phyloP scores from a whole-genome alignment of 2,888 invertebrate species.

The Nomada hirtipes region DNA sequence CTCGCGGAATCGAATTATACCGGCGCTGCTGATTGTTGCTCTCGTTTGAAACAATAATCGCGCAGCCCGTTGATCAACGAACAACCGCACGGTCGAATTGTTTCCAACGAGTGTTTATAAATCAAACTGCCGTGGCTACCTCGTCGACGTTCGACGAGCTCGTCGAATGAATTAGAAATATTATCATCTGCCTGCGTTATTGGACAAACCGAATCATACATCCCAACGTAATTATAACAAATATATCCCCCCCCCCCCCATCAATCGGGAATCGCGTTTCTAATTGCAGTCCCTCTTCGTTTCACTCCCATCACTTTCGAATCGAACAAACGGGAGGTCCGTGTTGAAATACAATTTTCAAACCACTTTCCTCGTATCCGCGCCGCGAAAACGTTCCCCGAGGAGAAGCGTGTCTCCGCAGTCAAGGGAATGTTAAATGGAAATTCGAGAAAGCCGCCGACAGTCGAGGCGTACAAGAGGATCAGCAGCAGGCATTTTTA shows the following conservation, averaged over 20 bases:
- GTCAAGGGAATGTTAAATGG: too few relatives aligned
- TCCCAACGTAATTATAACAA: slow-evolving; percentile 21
- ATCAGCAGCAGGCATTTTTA: slow-evolving; percentile 73
- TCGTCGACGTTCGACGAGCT: slow-evolving; percentile 12
- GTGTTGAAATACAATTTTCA: neutral
- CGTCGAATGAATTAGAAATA: slow-evolving; percentile 31
- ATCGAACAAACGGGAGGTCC: neutral
- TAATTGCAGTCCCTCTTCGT: slow-evolving; percentile 10
- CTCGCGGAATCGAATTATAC: slow-evolving; percentile 29
- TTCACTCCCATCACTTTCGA: neutral
- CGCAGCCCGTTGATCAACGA: neutral
- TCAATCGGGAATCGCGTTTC: slow-evolving; percentile 13
- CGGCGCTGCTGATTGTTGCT: slow-evolving; percentile 26
- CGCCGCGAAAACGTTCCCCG: neutral
- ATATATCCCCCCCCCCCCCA: neutral
- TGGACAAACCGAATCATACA: slow-evolving; percentile 5
- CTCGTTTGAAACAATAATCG: slow-evolving; percentile 28
- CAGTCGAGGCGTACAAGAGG: slow-evolving; percentile 52
- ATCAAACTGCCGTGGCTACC: neutral
- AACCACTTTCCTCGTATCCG: slow-evolving; percentile 4
- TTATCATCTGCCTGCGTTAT: slow-evolving; percentile 25
- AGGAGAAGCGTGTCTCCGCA: neutral
- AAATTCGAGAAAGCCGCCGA: neutral
- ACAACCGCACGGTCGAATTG: neutral
- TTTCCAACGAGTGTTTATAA: slow-evolving; percentile 7